phyloP scores from a whole-genome alignment of 2,113 vertebrate genomes.

The Pollachius pollachius region DNA sequence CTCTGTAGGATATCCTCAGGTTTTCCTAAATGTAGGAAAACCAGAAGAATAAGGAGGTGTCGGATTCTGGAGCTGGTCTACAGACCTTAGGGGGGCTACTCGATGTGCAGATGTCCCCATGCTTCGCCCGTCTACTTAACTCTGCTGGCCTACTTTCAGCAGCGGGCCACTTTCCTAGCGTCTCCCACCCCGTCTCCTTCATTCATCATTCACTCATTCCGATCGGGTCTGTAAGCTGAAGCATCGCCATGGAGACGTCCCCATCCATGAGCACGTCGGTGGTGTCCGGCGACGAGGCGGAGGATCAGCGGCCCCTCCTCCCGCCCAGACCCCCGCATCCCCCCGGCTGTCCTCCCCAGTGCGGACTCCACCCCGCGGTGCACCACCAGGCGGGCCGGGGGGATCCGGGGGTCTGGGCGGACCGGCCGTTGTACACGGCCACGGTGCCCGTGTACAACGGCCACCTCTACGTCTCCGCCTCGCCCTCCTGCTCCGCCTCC shows the following conservation, averaged over 20 bases:
- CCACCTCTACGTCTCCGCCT: slow-evolving; percentile 44
- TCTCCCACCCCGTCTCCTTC: not conserved
- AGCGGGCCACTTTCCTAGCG: not conserved
- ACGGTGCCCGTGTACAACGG: slow-evolving; percentile 64
- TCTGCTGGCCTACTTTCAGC: not conserved
- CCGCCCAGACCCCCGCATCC: slow-evolving; percentile 21
- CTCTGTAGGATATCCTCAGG: not conserved
- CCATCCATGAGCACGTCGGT: slow-evolving; percentile 53
- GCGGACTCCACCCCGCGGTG: slow-evolving; percentile 51
- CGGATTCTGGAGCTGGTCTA: too few relatives aligned
- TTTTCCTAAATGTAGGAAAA: not conserved
- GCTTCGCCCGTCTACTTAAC: not conserved
- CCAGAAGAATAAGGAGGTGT: not conserved
- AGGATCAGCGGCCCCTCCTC: slow-evolving; percentile 58
- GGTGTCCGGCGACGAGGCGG: slow-evolving; percentile 51
- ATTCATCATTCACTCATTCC: not conserved
- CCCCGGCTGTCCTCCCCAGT: slow-evolving; percentile 46
- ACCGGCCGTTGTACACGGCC: slow-evolving; percentile 57
- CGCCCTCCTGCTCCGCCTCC: slow-evolving; percentile 46
- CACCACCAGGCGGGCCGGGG: slow-evolving; percentile 10
- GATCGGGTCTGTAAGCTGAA: not conserved
- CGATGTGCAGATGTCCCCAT: not conserved
- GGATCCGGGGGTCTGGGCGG: slow-evolving; percentile 55
- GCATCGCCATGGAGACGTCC: slow-evolving; percentile 54
- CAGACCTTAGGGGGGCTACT: not conserved